phyloP scores from a whole-genome alignment of 37 sponge, comb jelly and placozoan species.

The Diacarnus erythraeanus region DNA sequence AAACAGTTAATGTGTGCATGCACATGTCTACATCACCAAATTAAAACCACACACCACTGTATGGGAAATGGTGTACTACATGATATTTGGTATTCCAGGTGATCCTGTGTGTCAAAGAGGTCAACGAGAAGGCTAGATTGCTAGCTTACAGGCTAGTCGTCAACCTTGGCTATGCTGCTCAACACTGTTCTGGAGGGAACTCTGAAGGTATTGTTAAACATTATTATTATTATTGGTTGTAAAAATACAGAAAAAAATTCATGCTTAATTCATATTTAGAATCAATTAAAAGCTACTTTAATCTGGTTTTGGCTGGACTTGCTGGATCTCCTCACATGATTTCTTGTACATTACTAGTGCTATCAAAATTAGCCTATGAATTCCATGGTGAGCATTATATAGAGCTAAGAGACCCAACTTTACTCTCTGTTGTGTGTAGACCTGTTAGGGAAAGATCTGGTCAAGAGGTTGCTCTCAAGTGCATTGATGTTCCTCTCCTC shows the following conservation, averaged over 20 bases:
- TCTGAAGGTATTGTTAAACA: conserved; percentile 38
- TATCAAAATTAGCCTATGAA: conserved; percentile 75
- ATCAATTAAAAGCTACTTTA: conserved; percentile 48
- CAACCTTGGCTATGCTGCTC: conserved; percentile 69
- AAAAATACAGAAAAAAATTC: background rate
- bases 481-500: conserved; percentile 63
- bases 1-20: no score
- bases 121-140: conserved; percentile 77
- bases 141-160: conserved; percentile 63
- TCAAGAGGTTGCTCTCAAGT: conserved; percentile 55
- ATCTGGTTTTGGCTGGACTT: conserved; percentile 75
- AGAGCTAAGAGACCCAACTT: background rate
- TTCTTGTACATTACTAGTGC: conserved; percentile 68
- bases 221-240: background rate
- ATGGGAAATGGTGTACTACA: background rate
- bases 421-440: conserved; percentile 31
- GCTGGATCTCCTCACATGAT: conserved; percentile 83
- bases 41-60: no score
- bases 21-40: no score
- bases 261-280: conserved; percentile 12
- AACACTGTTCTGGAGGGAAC: conserved; percentile 27
- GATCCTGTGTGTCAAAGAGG: conserved; percentile 89
- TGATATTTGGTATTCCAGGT: conserved; percentile 27
- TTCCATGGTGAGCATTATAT: conserved; percentile 65
- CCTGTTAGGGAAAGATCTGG: conserved; percentile 50